Evolutionary conservation across 2,797 vertebrate genomes (phyloP), one percentile per base, ranked within the genome.

Genomic region (Xenentodon cancila): DNA sequence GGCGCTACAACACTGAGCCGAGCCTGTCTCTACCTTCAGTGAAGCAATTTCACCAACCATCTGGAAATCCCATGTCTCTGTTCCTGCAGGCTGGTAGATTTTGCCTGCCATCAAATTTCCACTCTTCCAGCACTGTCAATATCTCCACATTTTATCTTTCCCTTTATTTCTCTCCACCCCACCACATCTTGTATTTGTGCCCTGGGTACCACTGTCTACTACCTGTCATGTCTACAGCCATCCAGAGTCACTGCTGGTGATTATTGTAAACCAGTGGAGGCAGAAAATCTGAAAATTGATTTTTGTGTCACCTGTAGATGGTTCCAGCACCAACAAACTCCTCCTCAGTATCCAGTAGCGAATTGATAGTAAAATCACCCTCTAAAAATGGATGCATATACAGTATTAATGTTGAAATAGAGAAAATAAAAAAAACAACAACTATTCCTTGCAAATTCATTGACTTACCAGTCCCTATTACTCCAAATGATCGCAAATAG

Each of bases 21-120:
- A 61, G 64, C 70, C 78, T 61, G 67, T 75, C 72, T 86, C 53
- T 53, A 42, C 75, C 51, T 74, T 82, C 68, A 75, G 79, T 71
- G 75, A 73, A 79, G 71, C 69, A 80, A 84, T 88, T 85, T 90
- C 75, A 71, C 61, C 75, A 54, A 37, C 68, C 51, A 34, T 74
- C 34, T 85, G 64, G 88, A 81, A 75, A 79, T 54, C 75, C 54
- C 44, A 73, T 72, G 71, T 73, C 59, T 60, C 63, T 80, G 79
- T 80, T 84, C 77, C 80, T 73, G 64, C 76, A 52, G 71, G 56
- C 64, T 60, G 49, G 20, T 71, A 77, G 74, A 66, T 78, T 84
- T 87, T 71, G 62, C 57, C 73, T 43, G 1, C 56, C 61, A 71
- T 81, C 51, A 51, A 25, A 61, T 81, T 83, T 81, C 48, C 17